Conservation (phyloP, 2,888 invertebrate species). For the Taphrorychus bicolor region DNA sequence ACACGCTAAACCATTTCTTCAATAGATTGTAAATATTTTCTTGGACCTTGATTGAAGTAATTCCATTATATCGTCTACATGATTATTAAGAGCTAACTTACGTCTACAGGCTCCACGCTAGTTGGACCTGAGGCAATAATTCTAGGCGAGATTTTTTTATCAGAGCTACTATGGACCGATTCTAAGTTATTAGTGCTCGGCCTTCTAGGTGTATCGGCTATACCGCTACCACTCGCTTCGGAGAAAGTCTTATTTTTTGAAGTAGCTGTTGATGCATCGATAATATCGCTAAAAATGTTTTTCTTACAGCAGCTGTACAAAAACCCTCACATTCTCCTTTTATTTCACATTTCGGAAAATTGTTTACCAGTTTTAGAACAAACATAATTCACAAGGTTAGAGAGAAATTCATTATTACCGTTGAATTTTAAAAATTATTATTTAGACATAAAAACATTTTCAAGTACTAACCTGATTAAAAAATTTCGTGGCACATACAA, state of each 20-base stretch:
- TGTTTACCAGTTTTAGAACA: too few species aligned
- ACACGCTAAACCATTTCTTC: slow-evolving; percentile 62
- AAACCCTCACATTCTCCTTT: too few species aligned
- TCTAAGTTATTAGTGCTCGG: slow-evolving; percentile 59
- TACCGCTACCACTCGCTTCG: slow-evolving; percentile 51
- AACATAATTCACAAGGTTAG: too few species aligned
- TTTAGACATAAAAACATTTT: neutral
- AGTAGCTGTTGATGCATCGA: neutral
- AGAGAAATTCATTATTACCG: too few species aligned
- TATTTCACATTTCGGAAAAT: too few species aligned
- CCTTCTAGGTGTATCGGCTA: slow-evolving; percentile 58
- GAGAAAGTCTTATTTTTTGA: slow-evolving; percentile 46
- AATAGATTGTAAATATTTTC: slow-evolving; percentile 56
- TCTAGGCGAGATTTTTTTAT: slow-evolving; percentile 53
- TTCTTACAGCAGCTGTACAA: too few species aligned
- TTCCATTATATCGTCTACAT: neutral
- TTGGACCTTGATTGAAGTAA: slow-evolving; percentile 48
- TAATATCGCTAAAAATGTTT: slow-evolving; percentile 20
- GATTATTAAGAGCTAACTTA: slow-evolving; percentile 37
- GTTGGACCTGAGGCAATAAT: slow-evolving; percentile 24
- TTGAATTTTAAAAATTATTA: too few species aligned
- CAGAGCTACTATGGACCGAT: slow-evolving; percentile 63
- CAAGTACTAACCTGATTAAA: slow-evolving; percentile 36
- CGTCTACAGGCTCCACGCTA: slow-evolving; percentile 51
- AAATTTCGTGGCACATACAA: slow-evolving; percentile 61